Evolutionary conservation across 2,113 vertebrate species (phyloP), one percentile per base, ranked within the genome.

Genomic region (Sylvia atricapilla): DNA sequence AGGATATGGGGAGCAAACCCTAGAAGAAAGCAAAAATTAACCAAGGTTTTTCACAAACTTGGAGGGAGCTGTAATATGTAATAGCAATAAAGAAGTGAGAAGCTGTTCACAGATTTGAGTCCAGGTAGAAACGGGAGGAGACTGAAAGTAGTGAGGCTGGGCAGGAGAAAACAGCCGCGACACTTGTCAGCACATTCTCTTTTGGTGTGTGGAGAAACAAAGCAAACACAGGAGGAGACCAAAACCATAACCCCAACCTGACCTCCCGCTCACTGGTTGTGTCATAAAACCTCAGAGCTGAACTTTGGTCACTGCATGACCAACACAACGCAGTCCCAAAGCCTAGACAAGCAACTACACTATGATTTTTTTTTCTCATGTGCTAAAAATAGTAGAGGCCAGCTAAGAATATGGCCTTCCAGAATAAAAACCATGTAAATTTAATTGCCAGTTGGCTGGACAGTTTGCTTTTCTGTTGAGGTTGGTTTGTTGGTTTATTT

Each of bases 241-340:
- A 87, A 95, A 92, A 84, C 66, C 47, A 4, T 60, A 87, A 91
- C 89, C 80, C n/a, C 47, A 92, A 56, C n/a, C 49, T 87, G 81
- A 95, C 58, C 69, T 93, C 69, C 7, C 14, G 30, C 87, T 76
- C 53, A 46, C 44, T 20, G 58, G 49, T 12, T 76, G 30, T 62
- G 66, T 58, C 83, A 69, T 8, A 73, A 86, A 96, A 93, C 35
- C 79, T 77, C 64, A 3, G 3, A 7, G 55, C 47, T 94, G 87
- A 93, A 95, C 89, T 94, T 94, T 66, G 89, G 56, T 72, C 91
- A 80, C 14, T 93, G 74, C 81, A 64, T 76, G 87, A 95, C 41
- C 4, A 1, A 50, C 23, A 49, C 18, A 76, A 73, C 2, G 1
- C 8, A 35, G 75, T 16, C 44, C 39, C 70, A 73, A 84, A 87